phyloP scores from a whole-genome alignment of 2,113 vertebrate genomes.

The Apeltes quadracus region DNA sequence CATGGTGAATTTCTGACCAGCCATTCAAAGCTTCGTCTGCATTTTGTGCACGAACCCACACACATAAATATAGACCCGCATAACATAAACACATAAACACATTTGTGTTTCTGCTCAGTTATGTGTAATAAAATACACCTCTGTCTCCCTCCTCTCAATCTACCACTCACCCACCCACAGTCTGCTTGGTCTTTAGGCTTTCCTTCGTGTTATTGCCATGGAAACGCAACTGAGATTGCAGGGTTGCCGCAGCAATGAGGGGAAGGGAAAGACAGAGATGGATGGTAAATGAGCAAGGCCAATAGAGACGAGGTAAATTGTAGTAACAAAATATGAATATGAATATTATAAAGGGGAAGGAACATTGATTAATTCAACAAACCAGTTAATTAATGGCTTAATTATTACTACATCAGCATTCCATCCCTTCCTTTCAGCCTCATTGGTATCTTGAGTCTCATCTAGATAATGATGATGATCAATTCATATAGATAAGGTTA shows the following conservation, averaged over 20 bases:
- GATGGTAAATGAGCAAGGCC: not conserved
- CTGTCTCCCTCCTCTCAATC: not conserved
- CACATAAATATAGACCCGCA: slow-evolving; percentile 13
- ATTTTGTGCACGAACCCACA: slow-evolving; percentile 12
- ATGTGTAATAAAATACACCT: slow-evolving; percentile 1
- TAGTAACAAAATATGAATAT: not conserved
- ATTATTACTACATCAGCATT: not conserved
- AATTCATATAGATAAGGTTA: too few relatives aligned
- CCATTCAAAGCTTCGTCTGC: slow-evolving; percentile 51
- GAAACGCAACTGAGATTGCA: slow-evolving; percentile 56
- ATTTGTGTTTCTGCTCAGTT: slow-evolving; percentile 3
- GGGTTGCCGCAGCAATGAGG: slow-evolving; percentile 26
- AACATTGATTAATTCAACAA: not conserved
- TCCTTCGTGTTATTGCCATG: slow-evolving; percentile 57
- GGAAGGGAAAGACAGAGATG: not conserved
- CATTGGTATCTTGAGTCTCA: not conserved
- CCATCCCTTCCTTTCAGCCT: not conserved
- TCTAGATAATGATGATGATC: too few relatives aligned
- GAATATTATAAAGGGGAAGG: not conserved
- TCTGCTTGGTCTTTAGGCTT: slow-evolving; percentile 22
- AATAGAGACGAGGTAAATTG: slow-evolving; percentile 10
- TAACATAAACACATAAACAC: not conserved
- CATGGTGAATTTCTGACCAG: slow-evolving; percentile 57
- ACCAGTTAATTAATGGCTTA: not conserved
- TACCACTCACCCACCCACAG: slow-evolving; percentile 18